phyloP scores from a whole-genome alignment of 1,140 invertebrate species.

The Hylaeus anthracinus region DNA sequence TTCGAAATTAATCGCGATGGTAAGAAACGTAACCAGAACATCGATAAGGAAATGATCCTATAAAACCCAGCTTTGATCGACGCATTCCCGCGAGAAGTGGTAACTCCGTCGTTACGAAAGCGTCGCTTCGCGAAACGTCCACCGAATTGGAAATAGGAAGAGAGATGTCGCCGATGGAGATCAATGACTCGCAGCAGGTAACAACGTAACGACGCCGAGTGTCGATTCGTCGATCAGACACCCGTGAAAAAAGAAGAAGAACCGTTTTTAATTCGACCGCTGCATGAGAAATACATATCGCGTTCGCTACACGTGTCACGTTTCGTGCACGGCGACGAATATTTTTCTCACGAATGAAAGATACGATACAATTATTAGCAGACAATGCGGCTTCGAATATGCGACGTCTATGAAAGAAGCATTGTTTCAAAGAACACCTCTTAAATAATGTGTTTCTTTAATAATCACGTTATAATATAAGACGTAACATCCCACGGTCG shows the following conservation, averaged over 20 bases:
- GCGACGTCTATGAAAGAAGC: no score
- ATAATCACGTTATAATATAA: no score
- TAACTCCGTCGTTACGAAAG: constrained; percentile 43
- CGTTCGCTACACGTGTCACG: constrained; percentile 10
- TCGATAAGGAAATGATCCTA: no score
- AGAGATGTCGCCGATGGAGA: background rate
- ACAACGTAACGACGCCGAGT: constrained; percentile 19
- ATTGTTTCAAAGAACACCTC: no score
- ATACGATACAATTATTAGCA: background rate
- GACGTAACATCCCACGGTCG: no score
- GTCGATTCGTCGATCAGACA: constrained; percentile 1
- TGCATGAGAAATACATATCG: background rate
- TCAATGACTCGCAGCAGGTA: background rate
- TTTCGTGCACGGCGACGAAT: background rate
- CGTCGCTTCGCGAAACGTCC: constrained; percentile 21
- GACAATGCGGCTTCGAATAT: background rate
- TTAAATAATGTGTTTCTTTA: no score
- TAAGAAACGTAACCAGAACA: no score
- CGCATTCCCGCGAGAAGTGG: constrained; percentile 1
- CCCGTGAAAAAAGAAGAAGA: background rate
- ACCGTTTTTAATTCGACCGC: constrained; percentile 25
- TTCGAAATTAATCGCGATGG: no score
- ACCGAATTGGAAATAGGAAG: constrained; percentile 38
- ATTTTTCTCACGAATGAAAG: background rate
- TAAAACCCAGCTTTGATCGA: constrained; percentile 1